Percentiles rank a stretch among this genome's conserved stretches.
Conservation (phyloP, 1,140 invertebrate species). For the Anadara kagoshimensis region DNA sequence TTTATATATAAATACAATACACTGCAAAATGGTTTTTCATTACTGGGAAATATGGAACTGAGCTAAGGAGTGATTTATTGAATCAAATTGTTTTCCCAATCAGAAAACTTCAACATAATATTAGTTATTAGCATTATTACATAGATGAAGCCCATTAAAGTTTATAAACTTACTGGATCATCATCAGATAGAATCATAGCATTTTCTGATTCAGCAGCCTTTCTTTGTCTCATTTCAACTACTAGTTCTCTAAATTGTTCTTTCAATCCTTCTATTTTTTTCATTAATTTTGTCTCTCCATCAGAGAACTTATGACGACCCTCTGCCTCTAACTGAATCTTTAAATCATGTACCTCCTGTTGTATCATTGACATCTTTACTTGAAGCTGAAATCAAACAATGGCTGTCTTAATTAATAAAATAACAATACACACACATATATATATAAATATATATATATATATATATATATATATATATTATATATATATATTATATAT, state of each 20-base stretch:
- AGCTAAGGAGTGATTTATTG: no score
- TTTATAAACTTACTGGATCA: conserved; percentile 37
- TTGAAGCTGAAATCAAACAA: conserved; percentile 70
- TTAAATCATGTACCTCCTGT: conserved; percentile 75
- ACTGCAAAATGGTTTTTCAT: no score
- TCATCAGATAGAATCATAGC: conserved; percentile 62
- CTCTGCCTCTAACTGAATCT: conserved; percentile 67
- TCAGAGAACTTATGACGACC: conserved; percentile 46
- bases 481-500: neutral
- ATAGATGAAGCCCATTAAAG: no score
- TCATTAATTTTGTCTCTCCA: conserved; percentile 65
- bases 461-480: conserved; percentile 5
- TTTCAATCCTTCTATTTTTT: conserved; percentile 75
- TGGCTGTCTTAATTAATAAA: neutral
- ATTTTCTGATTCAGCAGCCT: conserved; percentile 70
- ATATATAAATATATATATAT: neutral
- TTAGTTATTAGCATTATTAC: no score
- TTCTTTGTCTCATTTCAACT: conserved; percentile 74
- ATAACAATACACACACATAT: no score
- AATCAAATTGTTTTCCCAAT: no score
- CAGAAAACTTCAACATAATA: no score
- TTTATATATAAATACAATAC: no score
- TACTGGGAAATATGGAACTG: no score
- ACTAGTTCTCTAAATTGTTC: conserved; percentile 76
- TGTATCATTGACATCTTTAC: conserved; percentile 75